Evolutionary conservation across 1,140 invertebrate species (phyloP).

Genomic region (Drosophila virilis): DNA sequence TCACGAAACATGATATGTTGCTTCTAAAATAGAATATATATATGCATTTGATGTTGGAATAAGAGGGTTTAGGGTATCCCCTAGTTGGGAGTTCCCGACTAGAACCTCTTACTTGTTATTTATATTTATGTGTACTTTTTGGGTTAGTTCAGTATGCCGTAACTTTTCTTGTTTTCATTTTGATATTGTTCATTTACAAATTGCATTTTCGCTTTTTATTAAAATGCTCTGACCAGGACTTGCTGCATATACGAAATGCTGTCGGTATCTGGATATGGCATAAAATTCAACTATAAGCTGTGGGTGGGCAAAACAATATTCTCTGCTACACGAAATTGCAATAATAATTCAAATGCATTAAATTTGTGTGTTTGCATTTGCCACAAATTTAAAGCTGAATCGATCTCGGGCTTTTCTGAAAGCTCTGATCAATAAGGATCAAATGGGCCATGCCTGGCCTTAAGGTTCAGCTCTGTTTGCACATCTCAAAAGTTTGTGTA

Average conservation of each 20-base stretch:
- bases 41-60: too few relatives aligned
- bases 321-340: neutral
- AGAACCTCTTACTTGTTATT: too few relatives aligned
- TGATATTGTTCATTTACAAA: constrained; percentile 75
- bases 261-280: constrained; percentile 13
- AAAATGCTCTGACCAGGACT: constrained; percentile 15
- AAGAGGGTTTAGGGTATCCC: too few relatives aligned
- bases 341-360: neutral
- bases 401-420: too few relatives aligned
- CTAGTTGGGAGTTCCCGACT: too few relatives aligned
- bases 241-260: neutral
- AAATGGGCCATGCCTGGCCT: too few relatives aligned
- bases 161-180: constrained; percentile 52
- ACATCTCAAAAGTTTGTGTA: too few relatives aligned
- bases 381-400: neutral
- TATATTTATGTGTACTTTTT: neutral
- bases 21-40: too few relatives aligned
- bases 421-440: too few relatives aligned
- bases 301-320: neutral
- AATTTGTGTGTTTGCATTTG: neutral
- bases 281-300: constrained; percentile 2
- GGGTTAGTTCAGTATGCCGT: constrained; percentile 21
- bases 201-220: constrained; percentile 64
- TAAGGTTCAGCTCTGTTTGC: too few relatives aligned
- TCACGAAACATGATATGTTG: too few relatives aligned